Percentiles rank a stretch among this genome's conserved stretches.
Conservation (phyloP, 2,797 vertebrate species). For the Pseudochirops cupreus region DNA sequence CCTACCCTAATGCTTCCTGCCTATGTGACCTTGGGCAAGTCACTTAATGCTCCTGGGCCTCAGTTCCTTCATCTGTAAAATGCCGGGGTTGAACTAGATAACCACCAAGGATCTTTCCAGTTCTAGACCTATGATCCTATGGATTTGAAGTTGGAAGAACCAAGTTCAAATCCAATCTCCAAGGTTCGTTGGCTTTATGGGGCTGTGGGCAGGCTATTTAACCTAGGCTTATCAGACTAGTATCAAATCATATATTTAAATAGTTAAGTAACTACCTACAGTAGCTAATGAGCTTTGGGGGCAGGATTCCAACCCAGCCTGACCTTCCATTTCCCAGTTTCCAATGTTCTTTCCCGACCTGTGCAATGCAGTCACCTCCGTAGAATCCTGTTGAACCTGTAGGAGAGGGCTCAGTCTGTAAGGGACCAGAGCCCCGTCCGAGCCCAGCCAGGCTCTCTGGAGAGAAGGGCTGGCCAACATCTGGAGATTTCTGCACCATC, state of each 20-base stretch:
- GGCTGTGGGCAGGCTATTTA: no score
- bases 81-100: not conserved
- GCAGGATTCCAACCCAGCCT: not conserved
- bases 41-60: not conserved
- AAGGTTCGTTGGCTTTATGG: no score
- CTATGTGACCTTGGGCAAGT: not conserved
- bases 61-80: not conserved
- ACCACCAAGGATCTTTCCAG: not conserved
- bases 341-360: not conserved
- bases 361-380: not conserved
- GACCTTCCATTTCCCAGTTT: not conserved
- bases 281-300: not conserved
- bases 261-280: no score
- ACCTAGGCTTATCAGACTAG: no score
- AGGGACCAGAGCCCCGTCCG: not conserved
- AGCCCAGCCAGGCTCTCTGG: not conserved
- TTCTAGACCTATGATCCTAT: not conserved
- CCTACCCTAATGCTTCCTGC: not conserved
- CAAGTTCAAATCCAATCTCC: no score
- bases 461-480: not conserved
- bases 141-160: no score
- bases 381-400: not conserved
- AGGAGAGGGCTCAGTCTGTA: not conserved
- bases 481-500: constrained; percentile 41
- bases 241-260: no score